These are phyloP conservation scores for Drosophila grimshawi DNA, from an alignment of 1,140 invertebrate genomes.

Conservation along the genomic window DNA sequence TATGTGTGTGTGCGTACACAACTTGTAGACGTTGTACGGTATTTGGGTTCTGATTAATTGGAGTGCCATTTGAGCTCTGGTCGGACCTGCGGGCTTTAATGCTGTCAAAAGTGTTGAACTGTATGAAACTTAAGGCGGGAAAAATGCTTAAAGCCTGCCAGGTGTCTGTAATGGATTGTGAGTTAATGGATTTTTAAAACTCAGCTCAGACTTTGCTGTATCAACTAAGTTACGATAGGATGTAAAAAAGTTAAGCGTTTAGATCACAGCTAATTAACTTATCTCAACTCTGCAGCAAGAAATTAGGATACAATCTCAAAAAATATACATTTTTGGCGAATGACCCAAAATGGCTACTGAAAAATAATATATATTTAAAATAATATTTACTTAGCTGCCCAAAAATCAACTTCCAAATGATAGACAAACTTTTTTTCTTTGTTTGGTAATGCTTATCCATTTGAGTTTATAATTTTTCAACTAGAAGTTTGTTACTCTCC, in stretches of 20 bases:
- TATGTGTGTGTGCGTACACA: slow-evolving; percentile 50
- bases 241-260: background rate
- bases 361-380: too few species aligned
- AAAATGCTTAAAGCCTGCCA: background rate
- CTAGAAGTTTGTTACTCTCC: background rate
- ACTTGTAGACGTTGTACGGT: slow-evolving; percentile 55
- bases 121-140: slow-evolving; percentile 14
- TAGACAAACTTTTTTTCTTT: background rate
- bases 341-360: too few species aligned
- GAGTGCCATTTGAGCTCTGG: slow-evolving; percentile 59
- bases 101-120: slow-evolving; percentile 28
- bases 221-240: background rate
- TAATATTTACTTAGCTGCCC: background rate
- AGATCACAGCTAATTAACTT: background rate
- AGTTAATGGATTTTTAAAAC: background rate
- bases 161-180: background rate
- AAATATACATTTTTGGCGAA: too few species aligned
- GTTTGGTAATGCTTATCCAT: background rate
- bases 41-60: slow-evolving; percentile 67
- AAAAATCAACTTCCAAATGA: background rate
- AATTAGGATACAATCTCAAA: too few species aligned
- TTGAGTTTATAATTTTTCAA: background rate
- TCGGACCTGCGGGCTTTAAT: slow-evolving; percentile 5
- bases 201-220: background rate
- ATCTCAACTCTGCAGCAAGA: background rate